Percentiles rank a stretch among this genome's conserved stretches.
Conservation (phyloP, 92 coral and sea anemone species). For the Blastomussa wellsi region DNA sequence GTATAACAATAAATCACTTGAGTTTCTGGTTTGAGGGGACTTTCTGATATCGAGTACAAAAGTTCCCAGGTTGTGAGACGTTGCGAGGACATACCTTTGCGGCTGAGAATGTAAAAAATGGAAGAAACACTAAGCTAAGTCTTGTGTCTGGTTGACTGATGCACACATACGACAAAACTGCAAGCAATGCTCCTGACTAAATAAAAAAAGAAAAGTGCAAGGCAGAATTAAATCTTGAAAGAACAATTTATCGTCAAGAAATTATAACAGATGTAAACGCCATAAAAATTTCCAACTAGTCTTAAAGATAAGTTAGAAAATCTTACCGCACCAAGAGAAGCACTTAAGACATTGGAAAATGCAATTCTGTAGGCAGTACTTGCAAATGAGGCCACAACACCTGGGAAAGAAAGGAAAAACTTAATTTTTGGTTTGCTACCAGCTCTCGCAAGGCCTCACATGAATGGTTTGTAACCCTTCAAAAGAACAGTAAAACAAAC, state of each 20-base stretch:
- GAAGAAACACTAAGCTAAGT: slow-evolving; percentile 82
- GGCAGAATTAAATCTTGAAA: background rate
- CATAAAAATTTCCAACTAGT: background rate
- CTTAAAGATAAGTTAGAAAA: background rate
- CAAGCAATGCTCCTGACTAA: slow-evolving; percentile 94
- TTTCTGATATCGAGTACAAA: too few species aligned
- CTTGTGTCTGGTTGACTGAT: slow-evolving; percentile 83
- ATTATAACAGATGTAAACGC: too few species aligned
- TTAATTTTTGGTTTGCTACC: too few species aligned
- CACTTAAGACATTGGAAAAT: slow-evolving; percentile 51
- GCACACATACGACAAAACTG: slow-evolving; percentile 83
- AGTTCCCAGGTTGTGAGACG: background rate
- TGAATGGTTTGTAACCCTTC: too few species aligned
- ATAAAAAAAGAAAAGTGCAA: background rate
- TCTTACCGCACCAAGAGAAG: slow-evolving; percentile 97
- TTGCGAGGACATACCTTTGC: slow-evolving; percentile 66
- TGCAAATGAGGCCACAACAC: slow-evolving; percentile 88
- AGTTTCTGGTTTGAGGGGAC: too few species aligned
- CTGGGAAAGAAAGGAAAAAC: slow-evolving; percentile 40
- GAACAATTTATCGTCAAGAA: background rate
- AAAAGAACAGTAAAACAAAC: too few species aligned
- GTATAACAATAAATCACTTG: too few species aligned
- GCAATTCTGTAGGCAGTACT: slow-evolving; percentile 85
- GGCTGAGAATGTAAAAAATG: slow-evolving; percentile 91
- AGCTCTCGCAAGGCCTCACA: too few species aligned